Base-by-base conservation (phyloP, 92 coral and sea anemone species). In the Palythoa grandiflora region DNA sequence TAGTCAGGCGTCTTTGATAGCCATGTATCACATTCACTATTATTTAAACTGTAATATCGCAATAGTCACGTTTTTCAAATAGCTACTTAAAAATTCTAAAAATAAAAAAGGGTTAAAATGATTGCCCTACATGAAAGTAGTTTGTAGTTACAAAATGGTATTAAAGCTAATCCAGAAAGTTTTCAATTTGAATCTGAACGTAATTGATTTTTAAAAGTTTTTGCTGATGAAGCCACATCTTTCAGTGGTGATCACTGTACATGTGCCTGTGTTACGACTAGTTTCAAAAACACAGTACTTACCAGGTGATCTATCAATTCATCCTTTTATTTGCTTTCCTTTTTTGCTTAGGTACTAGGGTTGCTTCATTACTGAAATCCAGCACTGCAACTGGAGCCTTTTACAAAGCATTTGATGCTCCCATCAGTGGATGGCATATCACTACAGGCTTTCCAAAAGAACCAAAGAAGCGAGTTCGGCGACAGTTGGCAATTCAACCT, bases 371-470 rank as follows among this genome's bases (percentile, higher is more conserved):
- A 85, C 90, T 97, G 21, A 97, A 95, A 83, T 95, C 98, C 73
- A 93, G 98, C 60, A 92, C 99, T 38, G 96, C 92, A 77, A 96
- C 91, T 14, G 98, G 96, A 50, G 93, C 93, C 17, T 97, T 97
- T 68, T 70, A 88, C 76, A 89, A 83, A 44, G 91, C 91, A 38
- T 86, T 97, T 16, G 83, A 90, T 1, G 92, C 92, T 52, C 99
- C 97, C 44, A 96, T 97, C 40, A 89, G 89, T 84, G 97, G 94
- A 48, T 97, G 99, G 99, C 98, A 97, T 68, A 94, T 97, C 80
- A 91, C 96, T 21, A 93, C 95, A 72, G 99, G 98, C 48, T 88
- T 84, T 59, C 93, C 94, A 8, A 95, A 95, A 87, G 91, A 88
- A 59, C 92, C 92, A 66, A 95, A 80, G 21, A 88, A 92, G 40